These are phyloP conservation scores for Busseola fusca DNA, from an alignment of 2,888 invertebrate species.

Conservation along the genomic window DNA sequence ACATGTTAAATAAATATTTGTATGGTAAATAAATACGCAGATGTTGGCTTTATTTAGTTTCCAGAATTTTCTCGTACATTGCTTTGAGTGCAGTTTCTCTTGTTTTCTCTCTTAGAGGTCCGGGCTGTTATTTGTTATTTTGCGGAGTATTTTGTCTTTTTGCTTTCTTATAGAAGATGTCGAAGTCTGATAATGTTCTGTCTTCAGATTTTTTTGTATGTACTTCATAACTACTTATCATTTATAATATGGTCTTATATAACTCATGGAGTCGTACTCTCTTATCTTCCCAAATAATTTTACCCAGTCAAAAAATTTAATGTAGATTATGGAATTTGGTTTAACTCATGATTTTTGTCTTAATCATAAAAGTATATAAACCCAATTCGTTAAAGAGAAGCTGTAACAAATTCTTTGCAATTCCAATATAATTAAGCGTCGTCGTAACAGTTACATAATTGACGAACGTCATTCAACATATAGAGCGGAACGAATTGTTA, in stretches of 20 bases:
- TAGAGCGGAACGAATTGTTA: slow-evolving; percentile 63
- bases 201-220: too few species aligned
- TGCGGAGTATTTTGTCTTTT: not conserved
- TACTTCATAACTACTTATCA: not conserved
- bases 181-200: too few species aligned
- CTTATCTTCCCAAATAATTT: not conserved
- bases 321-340: not conserved
- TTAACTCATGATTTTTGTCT: not conserved
- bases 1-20: not conserved
- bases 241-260: not conserved
- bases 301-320: not conserved
- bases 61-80: not conserved
- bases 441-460: slow-evolving; percentile 45
- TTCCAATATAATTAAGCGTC: slow-evolving; percentile 13
- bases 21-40: too few species aligned
- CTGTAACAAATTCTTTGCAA: not conserved
- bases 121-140: not conserved
- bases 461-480: slow-evolving; percentile 48
- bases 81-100: not conserved
- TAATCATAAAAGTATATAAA: not conserved
- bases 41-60: not conserved
- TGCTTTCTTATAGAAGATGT: not conserved
- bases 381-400: not conserved
- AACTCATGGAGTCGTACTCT: not conserved
- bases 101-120: not conserved